Base-by-base conservation (phyloP, 2,113 vertebrate species). In the Tor tambroides region DNA sequence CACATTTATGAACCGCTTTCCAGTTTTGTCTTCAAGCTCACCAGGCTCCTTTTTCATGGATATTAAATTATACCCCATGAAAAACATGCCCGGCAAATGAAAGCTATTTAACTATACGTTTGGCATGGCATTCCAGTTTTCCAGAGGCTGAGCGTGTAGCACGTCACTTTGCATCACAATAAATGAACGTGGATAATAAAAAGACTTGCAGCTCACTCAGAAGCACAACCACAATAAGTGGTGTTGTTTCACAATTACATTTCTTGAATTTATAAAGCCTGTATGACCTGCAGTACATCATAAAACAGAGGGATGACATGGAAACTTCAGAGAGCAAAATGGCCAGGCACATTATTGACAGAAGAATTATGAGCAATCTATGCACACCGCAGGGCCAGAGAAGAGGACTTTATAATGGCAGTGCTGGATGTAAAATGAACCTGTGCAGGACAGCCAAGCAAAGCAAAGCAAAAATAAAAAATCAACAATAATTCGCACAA, bases 371-470 rank as follows among this genome's bases (percentile, higher is more conserved):
- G 41, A 84, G 79, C 76, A 85, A 65, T 87, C 35, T 67, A 85
- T 77, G 78, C 71, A 49, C 46, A 72, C 43, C 76, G 85, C 78
- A 87, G 46, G 81, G 35, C 14, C 12, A 61, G 69, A 80, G 77
- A 14, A 59, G 26, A 79, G 41, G 77, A 69, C 38, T 61, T 79
- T 30, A n/a, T 38, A 71, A 74, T 54, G 26, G 59, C 59, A 63
- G 92, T 90, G 84, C 82, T 88, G 79, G 76, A 49, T 75, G 80
- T 78, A 79, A 86, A 12, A 65, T 46, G 67, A 91, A 92, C 91
- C 91, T 92, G 90, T 88, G 88, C 90, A 90, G 83, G 86, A 86
- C 88, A 89, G 93, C 92, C 89, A 92, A 91, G 93, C 92, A 92
- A 92, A 92, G 89, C 87, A 75, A 90, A 92, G 88, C 75, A 75